These are phyloP conservation scores for Yponomeuta sedellus DNA, from an alignment of 2,888 invertebrate genomes.

Conservation along the genomic window DNA sequence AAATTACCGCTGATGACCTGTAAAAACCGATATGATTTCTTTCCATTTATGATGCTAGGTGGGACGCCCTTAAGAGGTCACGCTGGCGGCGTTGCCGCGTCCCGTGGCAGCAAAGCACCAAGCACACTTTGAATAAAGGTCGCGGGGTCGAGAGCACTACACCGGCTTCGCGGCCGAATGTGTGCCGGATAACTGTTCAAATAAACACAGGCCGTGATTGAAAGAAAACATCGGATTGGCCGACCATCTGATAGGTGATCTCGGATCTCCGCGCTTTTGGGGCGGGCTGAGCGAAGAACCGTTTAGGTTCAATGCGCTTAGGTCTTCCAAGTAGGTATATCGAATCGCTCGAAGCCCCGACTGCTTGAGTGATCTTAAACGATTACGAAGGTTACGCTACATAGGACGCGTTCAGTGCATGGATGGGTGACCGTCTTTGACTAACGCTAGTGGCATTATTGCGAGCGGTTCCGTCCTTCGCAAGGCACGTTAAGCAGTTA, in stretches of 20 bases:
- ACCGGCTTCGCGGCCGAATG: slow-evolving; percentile 55
- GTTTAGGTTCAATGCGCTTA: background rate
- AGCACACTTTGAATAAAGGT: slow-evolving; percentile 59
- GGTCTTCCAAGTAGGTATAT: background rate
- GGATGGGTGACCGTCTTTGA: too few relatives aligned
- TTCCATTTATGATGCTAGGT: slow-evolving; percentile 17
- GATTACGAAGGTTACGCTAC: too few relatives aligned
- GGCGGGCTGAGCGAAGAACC: background rate
- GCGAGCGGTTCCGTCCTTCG: too few relatives aligned
- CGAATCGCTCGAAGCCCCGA: too few relatives aligned
- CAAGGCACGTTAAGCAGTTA: too few relatives aligned
- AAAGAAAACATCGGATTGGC: slow-evolving; percentile 23
- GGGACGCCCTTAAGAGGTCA: slow-evolving; percentile 30
- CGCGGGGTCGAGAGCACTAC: slow-evolving; percentile 61
- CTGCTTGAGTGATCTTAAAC: too few relatives aligned
- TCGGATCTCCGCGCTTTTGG: background rate
- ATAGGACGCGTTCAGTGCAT: too few relatives aligned
- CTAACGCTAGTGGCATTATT: too few relatives aligned
- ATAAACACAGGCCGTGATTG: slow-evolving; percentile 59
- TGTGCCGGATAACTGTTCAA: slow-evolving; percentile 66
- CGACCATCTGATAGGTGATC: slow-evolving; percentile 11
- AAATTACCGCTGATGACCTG: too few relatives aligned
- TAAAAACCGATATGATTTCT: too few relatives aligned
- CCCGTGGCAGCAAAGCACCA: slow-evolving; percentile 22
- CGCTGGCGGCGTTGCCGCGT: slow-evolving; percentile 37